phyloP scores from a whole-genome alignment of 2,888 invertebrate species.

The Helleia helle region DNA sequence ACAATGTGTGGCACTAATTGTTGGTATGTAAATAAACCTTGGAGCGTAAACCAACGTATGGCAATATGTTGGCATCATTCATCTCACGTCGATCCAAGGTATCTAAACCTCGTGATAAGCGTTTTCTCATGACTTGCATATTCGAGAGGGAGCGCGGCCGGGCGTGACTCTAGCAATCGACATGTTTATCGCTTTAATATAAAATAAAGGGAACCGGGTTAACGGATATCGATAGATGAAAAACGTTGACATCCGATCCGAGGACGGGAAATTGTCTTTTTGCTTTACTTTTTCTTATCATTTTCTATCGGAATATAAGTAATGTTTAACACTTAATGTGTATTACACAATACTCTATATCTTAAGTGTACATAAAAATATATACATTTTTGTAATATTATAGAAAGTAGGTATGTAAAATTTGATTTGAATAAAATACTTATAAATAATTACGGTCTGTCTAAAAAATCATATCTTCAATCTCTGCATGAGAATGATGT shows the following conservation, averaged over 20 bases:
- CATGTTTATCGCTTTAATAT: constrained; percentile 74
- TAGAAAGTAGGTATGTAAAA: too few species aligned
- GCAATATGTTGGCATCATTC: constrained; percentile 65
- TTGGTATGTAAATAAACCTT: constrained; percentile 18
- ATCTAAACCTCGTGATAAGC: constrained; percentile 64
- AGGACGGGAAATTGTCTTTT: constrained; percentile 57
- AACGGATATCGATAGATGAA: constrained; percentile 58
- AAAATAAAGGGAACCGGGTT: constrained; percentile 61
- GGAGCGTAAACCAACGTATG: constrained; percentile 30
- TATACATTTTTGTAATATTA: too few species aligned
- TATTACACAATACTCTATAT: too few species aligned
- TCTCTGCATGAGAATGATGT: too few species aligned
- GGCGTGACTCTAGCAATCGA: constrained; percentile 65
- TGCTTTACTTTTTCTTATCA: too few species aligned
- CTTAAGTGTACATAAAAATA: too few species aligned
- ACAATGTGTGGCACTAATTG: neutral
- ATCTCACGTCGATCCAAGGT: constrained; percentile 50
- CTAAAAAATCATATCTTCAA: too few species aligned
- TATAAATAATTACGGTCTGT: too few species aligned
- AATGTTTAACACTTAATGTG: too few species aligned
- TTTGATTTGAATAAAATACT: too few species aligned
- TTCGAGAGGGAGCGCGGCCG: constrained; percentile 58
- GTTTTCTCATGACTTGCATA: constrained; percentile 72
- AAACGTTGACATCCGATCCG: constrained; percentile 46
- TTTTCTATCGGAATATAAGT: too few species aligned